Percentiles rank a stretch among this genome's conserved stretches.
Evolutionary conservation across 2,888 invertebrate genomes (phyloP).

Genomic region (Celastrina argiolus): DNA sequence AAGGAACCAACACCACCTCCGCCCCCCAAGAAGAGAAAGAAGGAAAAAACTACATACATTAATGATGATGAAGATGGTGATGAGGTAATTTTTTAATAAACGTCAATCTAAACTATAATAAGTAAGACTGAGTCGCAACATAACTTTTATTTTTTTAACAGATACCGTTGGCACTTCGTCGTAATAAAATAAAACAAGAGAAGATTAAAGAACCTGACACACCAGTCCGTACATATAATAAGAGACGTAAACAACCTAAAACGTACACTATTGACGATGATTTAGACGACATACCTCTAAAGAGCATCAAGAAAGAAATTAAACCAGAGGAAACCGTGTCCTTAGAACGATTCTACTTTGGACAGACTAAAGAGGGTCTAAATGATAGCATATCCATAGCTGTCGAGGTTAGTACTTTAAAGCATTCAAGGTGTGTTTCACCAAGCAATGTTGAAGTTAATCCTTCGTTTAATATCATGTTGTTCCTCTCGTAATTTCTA

Average conservation of each 20-base stretch:
- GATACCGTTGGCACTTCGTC: conserved; percentile 60
- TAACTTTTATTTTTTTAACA: conserved; percentile 32
- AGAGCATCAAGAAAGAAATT: conserved; percentile 62
- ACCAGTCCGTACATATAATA: conserved; percentile 35
- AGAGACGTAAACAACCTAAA: conserved; percentile 50
- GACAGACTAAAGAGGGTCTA: conserved; percentile 60
- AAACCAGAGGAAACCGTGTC: conserved; percentile 71
- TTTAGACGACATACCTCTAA: conserved; percentile 60
- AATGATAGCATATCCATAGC: conserved; percentile 49
- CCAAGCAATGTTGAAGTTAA: too few relatives aligned
- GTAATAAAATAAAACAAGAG: conserved; percentile 65
- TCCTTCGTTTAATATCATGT: too few relatives aligned
- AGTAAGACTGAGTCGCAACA: background rate
- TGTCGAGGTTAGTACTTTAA: conserved; percentile 50
- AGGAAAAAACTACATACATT: conserved; percentile 55
- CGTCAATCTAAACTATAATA: background rate
- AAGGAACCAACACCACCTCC: conserved; percentile 63
- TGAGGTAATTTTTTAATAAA: conserved; percentile 29
- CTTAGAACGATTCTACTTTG: conserved; percentile 82
- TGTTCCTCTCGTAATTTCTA: too few relatives aligned
- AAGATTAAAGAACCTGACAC: conserved; percentile 39
- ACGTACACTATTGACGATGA: conserved; percentile 55
- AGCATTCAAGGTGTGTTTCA: too few relatives aligned
- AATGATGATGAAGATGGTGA: conserved; percentile 66
- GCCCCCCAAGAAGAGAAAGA: conserved; percentile 53